These are phyloP conservation scores for human DNA, from an alignment of 2,113 vertebrate species.

Conservation along the genomic window GRCh38 chr7:19069001-19069500, in stretches of 20 bases:
- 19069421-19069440: background rate
- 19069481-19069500: background rate
- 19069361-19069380: background rate
- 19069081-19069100: background rate
- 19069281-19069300: background rate
- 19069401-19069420: background rate
- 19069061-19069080: background rate
- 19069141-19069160: background rate
- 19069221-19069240: background rate
- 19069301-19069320: background rate
- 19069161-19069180: background rate
- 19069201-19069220: background rate
- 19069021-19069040: background rate
- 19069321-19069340: background rate
- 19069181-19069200: background rate
- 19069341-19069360: background rate
- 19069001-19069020: background rate
- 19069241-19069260: background rate
- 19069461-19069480: background rate
- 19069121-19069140: background rate
- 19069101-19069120: background rate
- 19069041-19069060: background rate
- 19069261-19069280: background rate
- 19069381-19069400: background rate
- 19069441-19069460: background rate